phyloP scores from a whole-genome alignment of 2,113 vertebrate species.

The Psephotus haematonotus region DNA sequence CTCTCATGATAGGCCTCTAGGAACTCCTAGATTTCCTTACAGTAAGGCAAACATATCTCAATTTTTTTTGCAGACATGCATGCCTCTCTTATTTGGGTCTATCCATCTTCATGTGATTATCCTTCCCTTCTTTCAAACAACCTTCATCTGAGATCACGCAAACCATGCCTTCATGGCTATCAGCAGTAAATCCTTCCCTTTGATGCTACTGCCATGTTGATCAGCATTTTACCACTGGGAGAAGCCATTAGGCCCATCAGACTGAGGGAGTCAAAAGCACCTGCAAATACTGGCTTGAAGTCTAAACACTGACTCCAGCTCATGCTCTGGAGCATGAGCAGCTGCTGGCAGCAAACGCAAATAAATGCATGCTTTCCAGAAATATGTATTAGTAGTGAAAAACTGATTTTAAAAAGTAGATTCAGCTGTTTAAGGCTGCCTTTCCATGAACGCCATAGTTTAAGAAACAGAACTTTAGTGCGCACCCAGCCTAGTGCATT shows the following conservation, averaged over 20 bases:
- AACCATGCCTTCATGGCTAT: neutral
- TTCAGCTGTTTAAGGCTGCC: neutral
- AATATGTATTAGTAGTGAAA: neutral
- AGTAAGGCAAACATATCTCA: neutral
- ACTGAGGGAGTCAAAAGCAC: neutral
- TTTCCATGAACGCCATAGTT: neutral
- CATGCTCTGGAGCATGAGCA: neutral
- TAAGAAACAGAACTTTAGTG: neutral
- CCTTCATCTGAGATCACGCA: neutral
- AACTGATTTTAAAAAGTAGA: neutral
- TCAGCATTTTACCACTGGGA: neutral
- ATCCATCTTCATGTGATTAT: neutral
- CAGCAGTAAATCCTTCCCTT: neutral
- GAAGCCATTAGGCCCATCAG: neutral
- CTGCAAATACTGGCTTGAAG: neutral
- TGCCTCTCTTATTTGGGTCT: neutral
- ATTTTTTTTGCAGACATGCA: neutral
- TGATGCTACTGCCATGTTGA: neutral
- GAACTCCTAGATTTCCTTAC: neutral
- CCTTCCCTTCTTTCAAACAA: neutral
- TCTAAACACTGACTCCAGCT: neutral
- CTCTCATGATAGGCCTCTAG: neutral
- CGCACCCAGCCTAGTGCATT: neutral
- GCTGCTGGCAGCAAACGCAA: conserved; percentile 10
- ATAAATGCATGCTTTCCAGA: neutral